Evolutionary conservation across 1,140 invertebrate genomes (phyloP).

Genomic region (Euschistus heros): DNA sequence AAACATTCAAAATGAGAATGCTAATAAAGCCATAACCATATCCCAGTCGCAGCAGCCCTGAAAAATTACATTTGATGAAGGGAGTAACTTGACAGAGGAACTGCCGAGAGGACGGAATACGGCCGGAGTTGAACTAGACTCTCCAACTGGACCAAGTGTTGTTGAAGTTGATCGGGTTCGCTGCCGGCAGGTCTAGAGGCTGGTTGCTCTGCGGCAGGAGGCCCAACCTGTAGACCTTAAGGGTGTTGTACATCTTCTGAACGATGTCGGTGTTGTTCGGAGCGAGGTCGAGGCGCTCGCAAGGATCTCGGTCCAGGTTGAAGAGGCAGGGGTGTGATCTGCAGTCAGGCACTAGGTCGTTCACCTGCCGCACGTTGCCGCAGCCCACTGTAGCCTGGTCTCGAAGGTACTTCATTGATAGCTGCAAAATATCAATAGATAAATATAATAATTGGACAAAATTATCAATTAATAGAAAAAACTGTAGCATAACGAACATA

Average conservation of each 20-base stretch:
- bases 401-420: slow-evolving; percentile 26
- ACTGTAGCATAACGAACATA: no score
- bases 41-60: neutral
- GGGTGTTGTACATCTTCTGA: slow-evolving; percentile 34
- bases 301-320: slow-evolving; percentile 52
- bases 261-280: slow-evolving; percentile 37
- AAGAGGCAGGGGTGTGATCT: slow-evolving; percentile 46
- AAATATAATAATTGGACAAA: no score
- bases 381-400: slow-evolving; percentile 36
- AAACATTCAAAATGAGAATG: no score
- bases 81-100: neutral
- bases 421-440: no score
- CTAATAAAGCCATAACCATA: neutral
- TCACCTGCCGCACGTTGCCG: slow-evolving; percentile 4
- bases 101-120: neutral
- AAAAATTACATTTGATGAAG: neutral
- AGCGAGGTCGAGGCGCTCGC: slow-evolving; percentile 50
- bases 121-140: neutral
- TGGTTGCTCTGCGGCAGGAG: slow-evolving; percentile 34
- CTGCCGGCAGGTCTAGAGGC: slow-evolving; percentile 35
- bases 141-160: slow-evolving; percentile 40
- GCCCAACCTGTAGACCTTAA: slow-evolving; percentile 35
- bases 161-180: slow-evolving; percentile 39
- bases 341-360: slow-evolving; percentile 19
- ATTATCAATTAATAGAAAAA: no score